A percentile compares a stretch with the other conserved stretches of the same genome.
Evolutionary conservation across 2,888 invertebrate genomes (phyloP).

Genomic region (Horisme vitalbata): DNA sequence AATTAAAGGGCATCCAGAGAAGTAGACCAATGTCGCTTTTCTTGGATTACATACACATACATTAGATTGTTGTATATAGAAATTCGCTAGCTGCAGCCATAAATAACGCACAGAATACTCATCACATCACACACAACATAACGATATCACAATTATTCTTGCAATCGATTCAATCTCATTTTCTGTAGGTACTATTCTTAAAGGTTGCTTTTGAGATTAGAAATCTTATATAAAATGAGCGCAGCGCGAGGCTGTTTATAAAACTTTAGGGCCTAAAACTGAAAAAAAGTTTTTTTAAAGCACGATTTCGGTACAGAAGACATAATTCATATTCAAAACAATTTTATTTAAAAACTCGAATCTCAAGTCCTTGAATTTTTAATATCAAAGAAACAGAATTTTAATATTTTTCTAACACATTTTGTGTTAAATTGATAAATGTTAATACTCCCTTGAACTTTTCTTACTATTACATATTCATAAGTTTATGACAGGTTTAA

Average conservation of each 20-base stretch:
- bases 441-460: conserved; percentile 48
- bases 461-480: conserved; percentile 42
- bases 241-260: no score
- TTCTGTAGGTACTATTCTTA: no score
- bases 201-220: no score
- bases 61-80: conserved; percentile 19
- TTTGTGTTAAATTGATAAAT: conserved; percentile 20
- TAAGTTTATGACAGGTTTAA: conserved; percentile 37
- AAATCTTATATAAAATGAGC: no score
- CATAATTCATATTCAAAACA: no score
- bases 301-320: no score
- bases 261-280: no score
- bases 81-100: background rate
- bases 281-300: no score
- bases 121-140: no score
- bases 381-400: background rate
- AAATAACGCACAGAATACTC: background rate
- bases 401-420: background rate
- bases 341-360: background rate
- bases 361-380: background rate
- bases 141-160: no score
- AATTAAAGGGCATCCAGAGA: conserved; percentile 53
- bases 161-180: no score
- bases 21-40: conserved; percentile 51
- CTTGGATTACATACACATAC: conserved; percentile 17